Evolutionary conservation across 2,888 invertebrate species (phyloP), one percentile per base, ranked within the genome.

Genomic region (Apantesis nais): DNA sequence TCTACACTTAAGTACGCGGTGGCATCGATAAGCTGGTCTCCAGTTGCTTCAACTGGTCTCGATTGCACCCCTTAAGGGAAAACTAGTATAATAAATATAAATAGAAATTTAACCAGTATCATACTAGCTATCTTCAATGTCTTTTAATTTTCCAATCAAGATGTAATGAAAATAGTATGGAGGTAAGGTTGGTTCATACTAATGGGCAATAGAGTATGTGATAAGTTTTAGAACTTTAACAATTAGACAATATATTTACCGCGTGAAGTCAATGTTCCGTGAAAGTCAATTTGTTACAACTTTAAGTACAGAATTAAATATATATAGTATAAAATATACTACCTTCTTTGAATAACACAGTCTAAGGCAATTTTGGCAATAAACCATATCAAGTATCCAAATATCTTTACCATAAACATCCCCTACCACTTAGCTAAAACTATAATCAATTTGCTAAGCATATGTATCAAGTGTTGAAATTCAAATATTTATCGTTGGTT

Each of bases 381-480:
- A 68, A 72, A 29, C 60, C 55, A 70, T 71, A 74, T 74, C 64
- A 62, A 62, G 78, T 83, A 83, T 82, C 86, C 87, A 81, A 88
- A 82, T 86, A 87, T 84, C 83, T 80, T 79, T 74, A 80, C 80
- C 81, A 84, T 89, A 92, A 91, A 90, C 89, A 89, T 77, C 77
- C 84, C 80, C 82, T 82, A 74, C 72, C 76, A 83, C 79, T 83
- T 82, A 84, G 84, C 87, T 71, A 89, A 88, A 76, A 87, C 89
- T 88, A 90, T 91, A 92, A 91, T 90, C 91, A 91, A 93, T 94
- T 93, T 92, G 93, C 93, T 92, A 92, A 93, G 92, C 92, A 92
- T 92, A 91, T 94, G 93, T 92, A 92, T 93, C 90, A 92, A 92
- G 93, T 94, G 93, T 93, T 93, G 92, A 93, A 93, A 93, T 93